Evolutionary conservation across 2,888 invertebrate genomes (phyloP).

Genomic region (Calliopum simillimum): DNA sequence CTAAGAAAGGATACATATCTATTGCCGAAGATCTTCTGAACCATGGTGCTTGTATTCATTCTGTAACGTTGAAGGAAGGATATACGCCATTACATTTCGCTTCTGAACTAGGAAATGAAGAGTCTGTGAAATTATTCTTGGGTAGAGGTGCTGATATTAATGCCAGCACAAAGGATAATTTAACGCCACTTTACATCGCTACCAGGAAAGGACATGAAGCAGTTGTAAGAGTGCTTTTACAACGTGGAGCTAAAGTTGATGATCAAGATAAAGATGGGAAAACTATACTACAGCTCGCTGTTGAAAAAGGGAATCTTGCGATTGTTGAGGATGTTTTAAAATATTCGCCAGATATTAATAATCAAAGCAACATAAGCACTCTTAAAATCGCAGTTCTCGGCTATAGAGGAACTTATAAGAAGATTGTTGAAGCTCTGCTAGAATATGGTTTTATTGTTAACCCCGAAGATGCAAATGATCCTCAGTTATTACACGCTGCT

Average conservation of each 20-base stretch:
- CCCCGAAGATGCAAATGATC: not conserved
- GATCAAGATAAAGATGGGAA: no score
- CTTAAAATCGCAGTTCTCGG: not conserved
- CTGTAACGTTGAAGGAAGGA: not conserved
- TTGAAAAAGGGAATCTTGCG: not conserved
- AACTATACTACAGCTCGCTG: not conserved
- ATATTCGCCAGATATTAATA: not conserved
- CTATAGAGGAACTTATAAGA: not conserved
- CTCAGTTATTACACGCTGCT: not conserved
- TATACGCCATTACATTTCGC: slow-evolving; percentile 5
- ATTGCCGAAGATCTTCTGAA: slow-evolving; percentile 14
- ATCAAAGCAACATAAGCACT: not conserved
- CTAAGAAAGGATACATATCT: slow-evolving; percentile 5
- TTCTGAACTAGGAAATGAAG: not conserved
- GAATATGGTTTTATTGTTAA: not conserved
- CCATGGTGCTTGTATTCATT: not conserved
- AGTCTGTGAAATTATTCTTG: not conserved
- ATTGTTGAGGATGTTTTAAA: not conserved
- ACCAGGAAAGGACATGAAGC: no score
- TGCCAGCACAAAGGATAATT: no score
- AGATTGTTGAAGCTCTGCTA: not conserved
- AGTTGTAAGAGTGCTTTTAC: no score
- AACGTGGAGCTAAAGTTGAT: no score
- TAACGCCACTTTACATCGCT: no score
- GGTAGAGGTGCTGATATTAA: no score